phyloP scores from a whole-genome alignment of 2,797 vertebrate genomes.

The Gadopsis bispinosus region DNA sequence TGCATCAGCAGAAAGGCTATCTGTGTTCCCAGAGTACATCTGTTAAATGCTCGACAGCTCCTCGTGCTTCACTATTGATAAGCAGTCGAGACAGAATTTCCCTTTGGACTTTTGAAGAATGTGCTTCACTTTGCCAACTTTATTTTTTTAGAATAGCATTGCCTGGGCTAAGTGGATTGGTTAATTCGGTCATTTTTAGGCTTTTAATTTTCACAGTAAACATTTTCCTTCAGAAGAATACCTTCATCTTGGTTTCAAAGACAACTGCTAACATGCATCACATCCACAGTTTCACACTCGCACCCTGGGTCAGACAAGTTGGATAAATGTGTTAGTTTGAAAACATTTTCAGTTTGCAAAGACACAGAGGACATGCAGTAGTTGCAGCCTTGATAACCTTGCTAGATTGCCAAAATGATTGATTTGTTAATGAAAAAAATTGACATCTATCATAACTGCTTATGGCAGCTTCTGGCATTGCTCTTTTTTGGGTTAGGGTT shows the following conservation, averaged over 20 bases:
- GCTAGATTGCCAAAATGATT: not conserved
- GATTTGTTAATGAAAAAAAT: not conserved
- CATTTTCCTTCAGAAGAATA: constrained; percentile 3
- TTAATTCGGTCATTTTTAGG: not conserved
- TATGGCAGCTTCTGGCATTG: not conserved
- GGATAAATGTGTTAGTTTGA: not conserved
- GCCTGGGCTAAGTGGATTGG: constrained; percentile 11
- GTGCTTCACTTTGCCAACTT: not conserved
- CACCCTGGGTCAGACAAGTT: not conserved
- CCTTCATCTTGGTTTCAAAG: not conserved
- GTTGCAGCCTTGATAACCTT: not conserved
- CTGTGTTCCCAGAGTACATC: constrained; percentile 18
- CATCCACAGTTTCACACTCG: not conserved
- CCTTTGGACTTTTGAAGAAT: not conserved
- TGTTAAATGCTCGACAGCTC: constrained; percentile 9
- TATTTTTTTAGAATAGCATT: not conserved
- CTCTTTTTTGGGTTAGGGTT: not conserved
- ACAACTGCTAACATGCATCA: not conserved
- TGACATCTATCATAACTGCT: not conserved
- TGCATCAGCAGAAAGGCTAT: constrained; percentile 19
- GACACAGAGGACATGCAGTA: not conserved
- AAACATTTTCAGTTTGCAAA: not conserved
- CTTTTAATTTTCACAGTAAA: not conserved
- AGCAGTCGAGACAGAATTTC: not conserved
- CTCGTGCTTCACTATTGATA: constrained; percentile 2